Conservation (phyloP, 2,888 invertebrate genomes). For the Hypena proboscidalis region DNA sequence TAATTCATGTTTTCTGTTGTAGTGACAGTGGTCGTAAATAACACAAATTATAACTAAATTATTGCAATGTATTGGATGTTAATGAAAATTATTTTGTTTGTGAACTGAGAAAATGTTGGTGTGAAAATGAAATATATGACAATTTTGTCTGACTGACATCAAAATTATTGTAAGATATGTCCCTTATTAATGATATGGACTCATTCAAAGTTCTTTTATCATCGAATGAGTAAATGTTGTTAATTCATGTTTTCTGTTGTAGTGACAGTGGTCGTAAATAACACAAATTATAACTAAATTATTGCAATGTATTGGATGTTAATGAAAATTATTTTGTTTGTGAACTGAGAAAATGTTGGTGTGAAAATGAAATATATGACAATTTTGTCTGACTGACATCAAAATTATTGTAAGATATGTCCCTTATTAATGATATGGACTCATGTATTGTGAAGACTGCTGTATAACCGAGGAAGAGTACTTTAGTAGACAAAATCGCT, state of each 20-base stretch:
- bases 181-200: too few species aligned
- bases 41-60: neutral
- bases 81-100: neutral
- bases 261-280: conserved; percentile 6
- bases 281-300: neutral
- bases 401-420: conserved; percentile 32
- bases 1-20: conserved; percentile 6
- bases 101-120: neutral
- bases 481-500: conserved; percentile 15
- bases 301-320: neutral
- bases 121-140: neutral
- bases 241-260: conserved; percentile 6
- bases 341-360: neutral
- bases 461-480: conserved; percentile 18
- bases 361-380: conserved; percentile 20
- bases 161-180: too few species aligned
- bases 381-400: conserved; percentile 41
- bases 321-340: neutral
- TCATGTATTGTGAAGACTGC: conserved; percentile 38
- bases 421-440: conserved; percentile 14
- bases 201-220: conserved; percentile 5
- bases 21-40: conserved; percentile 6
- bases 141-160: too few species aligned
- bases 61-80: neutral
- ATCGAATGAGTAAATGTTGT: conserved; percentile 5